phyloP scores from a whole-genome alignment of 2,113 vertebrate genomes.

The Narcine bancroftii region DNA sequence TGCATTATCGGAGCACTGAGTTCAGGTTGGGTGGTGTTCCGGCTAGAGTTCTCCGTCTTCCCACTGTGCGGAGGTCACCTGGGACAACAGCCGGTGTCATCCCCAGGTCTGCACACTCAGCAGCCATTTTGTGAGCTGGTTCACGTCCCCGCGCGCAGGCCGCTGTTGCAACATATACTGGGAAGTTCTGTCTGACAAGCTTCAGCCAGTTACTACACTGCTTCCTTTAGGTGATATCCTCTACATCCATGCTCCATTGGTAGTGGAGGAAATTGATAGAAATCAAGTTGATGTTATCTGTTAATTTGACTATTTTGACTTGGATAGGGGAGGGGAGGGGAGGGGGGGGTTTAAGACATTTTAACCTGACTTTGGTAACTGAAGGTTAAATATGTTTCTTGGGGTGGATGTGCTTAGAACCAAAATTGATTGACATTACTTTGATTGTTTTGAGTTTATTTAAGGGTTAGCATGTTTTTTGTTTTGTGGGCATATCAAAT shows the following conservation, averaged over 20 bases:
- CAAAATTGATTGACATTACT: not conserved
- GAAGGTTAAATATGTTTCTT: not conserved
- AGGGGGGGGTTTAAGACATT: not conserved
- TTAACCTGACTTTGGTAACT: not conserved
- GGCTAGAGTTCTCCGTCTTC: no score
- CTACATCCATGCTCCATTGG: not conserved
- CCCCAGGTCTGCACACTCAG: no score
- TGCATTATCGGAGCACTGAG: no score
- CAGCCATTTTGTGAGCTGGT: no score
- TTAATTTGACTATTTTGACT: not conserved
- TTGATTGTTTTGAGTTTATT: not conserved
- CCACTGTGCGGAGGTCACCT: no score
- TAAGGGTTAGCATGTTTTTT: not conserved
- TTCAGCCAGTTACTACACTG: not conserved
- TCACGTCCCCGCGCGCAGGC: no score
- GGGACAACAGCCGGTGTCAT: no score
- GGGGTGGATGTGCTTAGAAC: not conserved
- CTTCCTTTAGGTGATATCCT: not conserved
- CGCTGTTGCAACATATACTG: no score
- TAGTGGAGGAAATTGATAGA: not conserved
- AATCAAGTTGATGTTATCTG: constrained; percentile 21
- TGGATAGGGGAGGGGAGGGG: no score
- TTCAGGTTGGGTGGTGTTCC: no score
- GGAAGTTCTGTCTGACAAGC: not conserved
- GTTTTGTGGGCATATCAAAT: no score